phyloP scores from a whole-genome alignment of 2,113 vertebrate genomes.

The Petaurus breviceps region DNA sequence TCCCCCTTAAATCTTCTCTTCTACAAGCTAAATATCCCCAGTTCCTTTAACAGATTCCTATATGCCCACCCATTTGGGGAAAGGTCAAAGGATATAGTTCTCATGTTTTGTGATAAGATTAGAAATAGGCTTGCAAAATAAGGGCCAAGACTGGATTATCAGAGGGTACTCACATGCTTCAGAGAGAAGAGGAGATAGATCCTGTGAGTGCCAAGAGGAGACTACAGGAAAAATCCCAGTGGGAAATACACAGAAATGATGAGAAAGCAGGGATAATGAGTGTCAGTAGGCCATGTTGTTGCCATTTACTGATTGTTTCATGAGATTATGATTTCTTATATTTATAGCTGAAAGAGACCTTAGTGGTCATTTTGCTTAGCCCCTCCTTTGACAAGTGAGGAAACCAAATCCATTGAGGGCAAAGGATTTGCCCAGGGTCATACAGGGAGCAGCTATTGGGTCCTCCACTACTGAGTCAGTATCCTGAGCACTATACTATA shows the following conservation, averaged over 20 bases:
- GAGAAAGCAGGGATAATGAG: background rate
- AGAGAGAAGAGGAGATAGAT: slow-evolving; percentile 12
- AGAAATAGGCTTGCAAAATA: background rate
- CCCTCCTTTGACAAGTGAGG: background rate
- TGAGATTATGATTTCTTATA: background rate
- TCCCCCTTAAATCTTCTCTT: background rate
- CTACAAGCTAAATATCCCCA: background rate
- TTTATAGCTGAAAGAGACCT: background rate
- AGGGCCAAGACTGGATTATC: background rate
- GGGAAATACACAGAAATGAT: background rate
- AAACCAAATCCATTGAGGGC: background rate
- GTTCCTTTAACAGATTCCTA: background rate
- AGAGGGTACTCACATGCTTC: background rate
- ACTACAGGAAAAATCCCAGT: background rate
- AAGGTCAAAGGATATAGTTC: background rate
- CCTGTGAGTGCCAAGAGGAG: background rate
- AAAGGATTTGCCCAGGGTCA: background rate
- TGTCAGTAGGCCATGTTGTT: background rate
- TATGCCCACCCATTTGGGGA: background rate
- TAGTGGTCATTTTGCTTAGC: background rate
- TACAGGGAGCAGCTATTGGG: background rate
- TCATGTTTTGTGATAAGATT: background rate
- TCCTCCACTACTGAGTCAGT: background rate
- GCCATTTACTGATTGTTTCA: background rate
- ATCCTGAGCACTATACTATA: background rate